Base-by-base conservation (phyloP, 2,797 vertebrate genomes). In the Tinamus major region DNA sequence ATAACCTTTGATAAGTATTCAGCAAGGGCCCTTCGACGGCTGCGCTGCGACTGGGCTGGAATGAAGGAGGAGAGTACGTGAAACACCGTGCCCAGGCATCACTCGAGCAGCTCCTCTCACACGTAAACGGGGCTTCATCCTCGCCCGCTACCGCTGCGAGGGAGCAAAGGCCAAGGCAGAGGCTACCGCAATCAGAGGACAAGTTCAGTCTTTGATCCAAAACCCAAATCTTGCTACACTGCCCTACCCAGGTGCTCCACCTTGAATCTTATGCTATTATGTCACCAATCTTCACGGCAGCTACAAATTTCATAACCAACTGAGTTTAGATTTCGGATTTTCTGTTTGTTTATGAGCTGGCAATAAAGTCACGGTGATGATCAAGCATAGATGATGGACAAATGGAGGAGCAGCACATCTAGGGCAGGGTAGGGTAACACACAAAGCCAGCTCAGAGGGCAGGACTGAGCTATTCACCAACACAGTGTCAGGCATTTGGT, bases 1-100 rank as follows among this genome's bases (percentile, higher is more conserved):
- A 95, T 53, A 87, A 75, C 13, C 49, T 56, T 72, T 58, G 51
- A 41, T 21, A 91, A 94, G 92, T 76, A 87, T 69, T 89, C 69
- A 56, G 21, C 2, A 2, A 77, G 35, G 7, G 5, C 61, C 65
- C 84, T 67, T 77, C 64, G 35, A 39, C 55, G 62, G 10, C 39
- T 8, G 3, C 1, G 2, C 23, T 55, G 12, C 18, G 37, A 67
- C 80, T 89, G 81, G 83, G 11, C 58, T 79, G 55, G 53, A 56
- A 63, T 80, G 29, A 8, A 56, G 35, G 9, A 70, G n/a, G 15
- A 80, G 18, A 58, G 71, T 35, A 55, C 19, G 56, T 62, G 63
- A 35, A 70, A 55, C 35, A 6, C 0, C 7, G 8, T 41, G 18
- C 62, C 80, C 7, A 10, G 26, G 26, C 46, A 85, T 37, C 85